A percentile compares a stretch with the other conserved stretches of the same genome.
Evolutionary conservation across 2,797 vertebrate genomes (phyloP).

Genomic region (Eospalax fontanierii): DNA sequence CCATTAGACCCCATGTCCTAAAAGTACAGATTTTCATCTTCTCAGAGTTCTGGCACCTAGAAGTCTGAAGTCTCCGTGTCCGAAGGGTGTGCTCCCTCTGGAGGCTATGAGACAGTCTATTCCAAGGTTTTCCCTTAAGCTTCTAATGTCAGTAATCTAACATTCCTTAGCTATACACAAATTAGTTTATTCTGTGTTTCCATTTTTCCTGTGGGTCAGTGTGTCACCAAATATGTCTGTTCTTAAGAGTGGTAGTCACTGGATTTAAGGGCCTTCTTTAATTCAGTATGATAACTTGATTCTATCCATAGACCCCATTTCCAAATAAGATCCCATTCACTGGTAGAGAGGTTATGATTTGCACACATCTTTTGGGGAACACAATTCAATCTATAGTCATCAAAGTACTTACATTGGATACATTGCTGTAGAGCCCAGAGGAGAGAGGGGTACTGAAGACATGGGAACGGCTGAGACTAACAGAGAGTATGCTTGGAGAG

Average conservation of each 20-base stretch:
- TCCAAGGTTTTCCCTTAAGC: neutral
- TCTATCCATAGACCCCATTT: neutral
- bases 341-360: neutral
- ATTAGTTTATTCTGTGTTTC: neutral
- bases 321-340: neutral
- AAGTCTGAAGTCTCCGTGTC: neutral
- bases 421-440: neutral
- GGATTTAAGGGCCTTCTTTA: neutral
- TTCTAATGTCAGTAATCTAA: neutral
- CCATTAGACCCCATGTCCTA: neutral
- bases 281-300: neutral
- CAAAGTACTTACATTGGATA: neutral
- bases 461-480: neutral
- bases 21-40: neutral
- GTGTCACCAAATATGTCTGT: neutral
- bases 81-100: neutral
- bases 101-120: neutral
- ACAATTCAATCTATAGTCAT: neutral
- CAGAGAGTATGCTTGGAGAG: neutral
- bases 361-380: neutral
- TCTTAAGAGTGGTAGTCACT: neutral
- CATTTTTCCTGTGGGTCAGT: too few species aligned
- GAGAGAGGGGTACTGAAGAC: neutral
- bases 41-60: neutral
- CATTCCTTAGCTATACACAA: accelerated